A percentile compares a stretch with the other conserved stretches of the same genome.
phyloP scores from a whole-genome alignment of 2,888 invertebrate species.

The Tiliacea citrago region DNA sequence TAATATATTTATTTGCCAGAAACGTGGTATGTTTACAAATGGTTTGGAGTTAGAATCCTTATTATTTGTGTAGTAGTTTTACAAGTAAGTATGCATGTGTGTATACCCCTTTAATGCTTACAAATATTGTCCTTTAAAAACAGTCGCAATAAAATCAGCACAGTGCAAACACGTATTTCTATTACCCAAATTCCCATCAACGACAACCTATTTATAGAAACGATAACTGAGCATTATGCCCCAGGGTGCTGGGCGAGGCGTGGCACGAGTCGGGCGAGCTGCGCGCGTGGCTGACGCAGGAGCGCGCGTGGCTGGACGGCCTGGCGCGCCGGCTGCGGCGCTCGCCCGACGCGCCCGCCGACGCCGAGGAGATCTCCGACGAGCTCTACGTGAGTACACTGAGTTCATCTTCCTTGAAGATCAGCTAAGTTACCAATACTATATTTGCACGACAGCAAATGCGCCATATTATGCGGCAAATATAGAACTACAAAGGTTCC shows the following conservation, averaged over 20 bases:
- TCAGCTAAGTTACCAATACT: not conserved
- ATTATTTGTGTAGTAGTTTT: no score
- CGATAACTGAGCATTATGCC: not conserved
- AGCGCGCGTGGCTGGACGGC: slow-evolving; percentile 94
- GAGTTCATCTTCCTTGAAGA: no score
- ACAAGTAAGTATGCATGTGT: no score
- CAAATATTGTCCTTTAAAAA: no score
- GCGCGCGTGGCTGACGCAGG: slow-evolving; percentile 94
- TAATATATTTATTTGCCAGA: no score
- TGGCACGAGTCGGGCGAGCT: slow-evolving; percentile 95
- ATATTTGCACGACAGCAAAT: not conserved
- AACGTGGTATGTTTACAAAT: no score
- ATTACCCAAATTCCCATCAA: no score
- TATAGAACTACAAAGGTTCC: not conserved
- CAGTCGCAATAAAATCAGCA: no score
- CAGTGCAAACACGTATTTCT: no score
- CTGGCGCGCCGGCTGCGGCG: slow-evolving; percentile 94
- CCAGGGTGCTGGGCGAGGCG: slow-evolving; percentile 92
- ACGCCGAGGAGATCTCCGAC: slow-evolving; percentile 98
- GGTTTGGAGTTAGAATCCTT: no score
- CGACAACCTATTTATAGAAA: not conserved
- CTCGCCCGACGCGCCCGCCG: slow-evolving; percentile 93
- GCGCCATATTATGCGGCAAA: not conserved
- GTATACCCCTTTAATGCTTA: no score
- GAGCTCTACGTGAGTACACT: slow-evolving; percentile 93